Percentiles rank a stretch among this genome's conserved stretches.
These are phyloP conservation scores for Eleutherodactylus coqui DNA, from an alignment of 2,797 vertebrate genomes.

Conservation along the genomic window DNA sequence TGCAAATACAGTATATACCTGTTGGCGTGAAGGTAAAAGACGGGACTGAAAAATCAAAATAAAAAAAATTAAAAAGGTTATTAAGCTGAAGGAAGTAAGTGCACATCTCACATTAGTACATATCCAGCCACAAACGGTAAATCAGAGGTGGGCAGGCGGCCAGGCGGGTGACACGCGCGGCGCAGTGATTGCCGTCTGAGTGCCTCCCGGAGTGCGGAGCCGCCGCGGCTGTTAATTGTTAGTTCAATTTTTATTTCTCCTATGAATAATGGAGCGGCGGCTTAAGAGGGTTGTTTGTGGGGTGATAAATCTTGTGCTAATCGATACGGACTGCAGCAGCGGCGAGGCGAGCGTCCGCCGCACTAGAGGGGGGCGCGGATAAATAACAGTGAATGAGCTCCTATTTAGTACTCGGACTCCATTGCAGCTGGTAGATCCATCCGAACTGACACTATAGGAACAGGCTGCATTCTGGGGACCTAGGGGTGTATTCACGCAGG, in stretches of 20 bases:
- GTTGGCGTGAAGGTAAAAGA: constrained; percentile 99
- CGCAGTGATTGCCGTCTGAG: constrained; percentile 24
- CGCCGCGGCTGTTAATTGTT: constrained; percentile 54
- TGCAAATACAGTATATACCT: constrained; percentile 87
- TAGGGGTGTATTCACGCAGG: too few species aligned
- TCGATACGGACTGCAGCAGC: constrained; percentile 70
- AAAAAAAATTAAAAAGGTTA: constrained; percentile 83
- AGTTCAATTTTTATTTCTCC: constrained; percentile 68
- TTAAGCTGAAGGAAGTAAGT: constrained; percentile 83
- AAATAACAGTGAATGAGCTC: constrained; percentile 17
- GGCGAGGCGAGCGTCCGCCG: constrained; percentile 55
- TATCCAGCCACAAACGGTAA: constrained; percentile 79
- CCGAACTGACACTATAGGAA: too few species aligned
- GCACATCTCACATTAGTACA: constrained; percentile 83
- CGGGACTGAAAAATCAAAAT: constrained; percentile 91
- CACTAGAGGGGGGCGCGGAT: background rate
- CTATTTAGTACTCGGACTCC: background rate
- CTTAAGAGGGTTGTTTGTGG: constrained; percentile 60
- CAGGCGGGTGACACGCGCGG: constrained; percentile 50
- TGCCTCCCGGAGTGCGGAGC: background rate
- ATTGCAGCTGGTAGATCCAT: background rate
- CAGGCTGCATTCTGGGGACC: too few species aligned
- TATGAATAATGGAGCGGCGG: constrained; percentile 66
- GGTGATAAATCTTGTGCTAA: constrained; percentile 73
- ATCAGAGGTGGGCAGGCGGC: constrained; percentile 75